Evolutionary conservation across 2,888 invertebrate genomes (phyloP).

Genomic region (Apodemia zela): DNA sequence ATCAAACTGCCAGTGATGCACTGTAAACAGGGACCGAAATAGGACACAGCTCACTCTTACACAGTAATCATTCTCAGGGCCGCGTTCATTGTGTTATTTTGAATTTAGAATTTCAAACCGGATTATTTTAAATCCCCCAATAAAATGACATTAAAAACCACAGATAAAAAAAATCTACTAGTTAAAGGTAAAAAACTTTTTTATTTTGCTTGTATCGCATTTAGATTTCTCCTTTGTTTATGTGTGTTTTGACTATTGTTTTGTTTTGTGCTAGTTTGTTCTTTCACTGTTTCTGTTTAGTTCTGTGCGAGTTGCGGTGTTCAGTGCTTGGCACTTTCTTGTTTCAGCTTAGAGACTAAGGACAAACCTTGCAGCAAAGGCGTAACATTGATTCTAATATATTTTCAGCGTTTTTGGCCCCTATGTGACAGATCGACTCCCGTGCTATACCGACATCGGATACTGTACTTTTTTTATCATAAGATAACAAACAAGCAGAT

Average conservation of each 20-base stretch:
- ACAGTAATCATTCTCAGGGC: conserved; percentile 42
- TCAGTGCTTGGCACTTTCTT: neutral
- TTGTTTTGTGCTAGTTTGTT: neutral
- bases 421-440: too few species aligned
- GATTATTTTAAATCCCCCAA: neutral
- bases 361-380: neutral
- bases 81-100: conserved; percentile 22
- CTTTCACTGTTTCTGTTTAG: neutral
- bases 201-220: neutral
- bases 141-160: conserved; percentile 2
- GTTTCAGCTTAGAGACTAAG: neutral
- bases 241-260: neutral
- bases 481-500: too few species aligned
- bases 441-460: too few species aligned
- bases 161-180: conserved; percentile 1
- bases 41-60: conserved; percentile 56
- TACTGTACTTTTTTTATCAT: too few species aligned
- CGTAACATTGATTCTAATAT: too few species aligned
- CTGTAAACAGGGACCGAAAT: conserved; percentile 36
- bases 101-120: conserved; percentile 2
- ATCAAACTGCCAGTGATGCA: conserved; percentile 14
- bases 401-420: too few species aligned
- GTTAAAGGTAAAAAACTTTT: neutral
- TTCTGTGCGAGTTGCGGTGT: neutral
- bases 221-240: neutral